These are phyloP conservation scores for Phoeniculus purpureus DNA, from an alignment of 2,797 vertebrate genomes.

Conservation along the genomic window DNA sequence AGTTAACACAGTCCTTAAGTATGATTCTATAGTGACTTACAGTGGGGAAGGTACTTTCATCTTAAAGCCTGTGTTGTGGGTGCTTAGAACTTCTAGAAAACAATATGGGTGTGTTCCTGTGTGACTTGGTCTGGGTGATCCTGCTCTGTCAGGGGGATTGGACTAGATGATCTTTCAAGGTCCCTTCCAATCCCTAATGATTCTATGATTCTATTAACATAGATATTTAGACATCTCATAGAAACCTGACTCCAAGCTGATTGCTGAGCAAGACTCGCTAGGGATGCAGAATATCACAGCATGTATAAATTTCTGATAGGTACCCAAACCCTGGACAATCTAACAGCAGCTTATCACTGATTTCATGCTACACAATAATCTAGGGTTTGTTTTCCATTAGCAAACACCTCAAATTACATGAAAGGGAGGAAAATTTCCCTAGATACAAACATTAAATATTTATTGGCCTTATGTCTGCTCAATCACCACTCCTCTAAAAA, in stretches of 20 bases:
- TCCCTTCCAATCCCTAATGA: too few relatives aligned
- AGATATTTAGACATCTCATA: not conserved
- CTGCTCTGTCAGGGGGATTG: too few relatives aligned
- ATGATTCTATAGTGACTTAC: too few relatives aligned
- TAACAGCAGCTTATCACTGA: conserved; percentile 24
- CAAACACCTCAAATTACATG: conserved; percentile 52
- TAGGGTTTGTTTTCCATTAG: conserved; percentile 47
- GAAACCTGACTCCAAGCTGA: not conserved
- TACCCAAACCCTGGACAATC: not conserved
- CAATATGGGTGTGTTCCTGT: too few relatives aligned
- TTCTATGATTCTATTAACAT: too few relatives aligned
- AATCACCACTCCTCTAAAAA: conserved; percentile 35
- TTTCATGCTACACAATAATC: conserved; percentile 18
- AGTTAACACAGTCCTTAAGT: not conserved
- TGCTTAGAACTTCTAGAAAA: too few relatives aligned
- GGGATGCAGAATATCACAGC: not conserved
- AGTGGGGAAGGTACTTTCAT: too few relatives aligned
- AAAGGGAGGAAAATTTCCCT: conserved; percentile 44
- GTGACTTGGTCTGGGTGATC: too few relatives aligned
- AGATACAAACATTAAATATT: conserved; percentile 52
- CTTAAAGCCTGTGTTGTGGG: too few relatives aligned
- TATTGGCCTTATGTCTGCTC: conserved; percentile 55
- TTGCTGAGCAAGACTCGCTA: not conserved
- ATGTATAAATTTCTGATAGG: not conserved
- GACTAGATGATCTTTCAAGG: too few relatives aligned